Conservation (phyloP, 2,797 vertebrate species). For the Columba guinea region DNA sequence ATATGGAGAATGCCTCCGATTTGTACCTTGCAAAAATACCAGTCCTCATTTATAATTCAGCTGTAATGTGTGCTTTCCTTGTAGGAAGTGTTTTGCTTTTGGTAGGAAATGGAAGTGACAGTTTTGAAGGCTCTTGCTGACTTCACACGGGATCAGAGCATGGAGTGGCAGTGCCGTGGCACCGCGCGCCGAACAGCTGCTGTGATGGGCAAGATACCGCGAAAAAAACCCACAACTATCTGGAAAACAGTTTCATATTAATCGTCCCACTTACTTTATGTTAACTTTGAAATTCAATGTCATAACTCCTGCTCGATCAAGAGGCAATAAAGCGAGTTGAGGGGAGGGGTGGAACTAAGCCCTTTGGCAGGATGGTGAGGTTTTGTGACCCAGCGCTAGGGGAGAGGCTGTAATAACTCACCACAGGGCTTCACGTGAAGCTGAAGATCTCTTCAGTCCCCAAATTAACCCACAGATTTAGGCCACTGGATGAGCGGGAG, state of each 20-base stretch:
- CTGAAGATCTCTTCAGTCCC: neutral
- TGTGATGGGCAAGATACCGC: neutral
- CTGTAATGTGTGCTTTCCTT: conserved; percentile 39
- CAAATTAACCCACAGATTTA: neutral
- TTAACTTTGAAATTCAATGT: neutral
- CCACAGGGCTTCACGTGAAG: neutral
- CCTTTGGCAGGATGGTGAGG: neutral
- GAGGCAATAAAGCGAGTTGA: neutral
- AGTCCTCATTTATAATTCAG: conserved; percentile 72
- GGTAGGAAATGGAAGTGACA: conserved; percentile 67
- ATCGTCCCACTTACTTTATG: neutral
- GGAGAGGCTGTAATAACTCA: neutral
- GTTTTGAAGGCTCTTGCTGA: conserved; percentile 53
- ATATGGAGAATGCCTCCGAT: conserved; percentile 73
- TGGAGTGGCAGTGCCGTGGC: neutral
- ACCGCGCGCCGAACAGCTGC: neutral
- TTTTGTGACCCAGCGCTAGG: accelerated
- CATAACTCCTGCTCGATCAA: neutral
- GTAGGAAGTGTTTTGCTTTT: conserved; percentile 60
- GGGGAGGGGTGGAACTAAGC: neutral
- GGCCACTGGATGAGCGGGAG: neutral
- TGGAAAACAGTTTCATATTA: neutral
- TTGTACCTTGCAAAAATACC: conserved; percentile 66
- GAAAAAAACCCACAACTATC: neutral
- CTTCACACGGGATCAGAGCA: neutral